Evolutionary conservation across 2,113 vertebrate species (phyloP), one percentile per base, ranked within the genome.

Genomic region (Protomyctophum bolini): DNA sequence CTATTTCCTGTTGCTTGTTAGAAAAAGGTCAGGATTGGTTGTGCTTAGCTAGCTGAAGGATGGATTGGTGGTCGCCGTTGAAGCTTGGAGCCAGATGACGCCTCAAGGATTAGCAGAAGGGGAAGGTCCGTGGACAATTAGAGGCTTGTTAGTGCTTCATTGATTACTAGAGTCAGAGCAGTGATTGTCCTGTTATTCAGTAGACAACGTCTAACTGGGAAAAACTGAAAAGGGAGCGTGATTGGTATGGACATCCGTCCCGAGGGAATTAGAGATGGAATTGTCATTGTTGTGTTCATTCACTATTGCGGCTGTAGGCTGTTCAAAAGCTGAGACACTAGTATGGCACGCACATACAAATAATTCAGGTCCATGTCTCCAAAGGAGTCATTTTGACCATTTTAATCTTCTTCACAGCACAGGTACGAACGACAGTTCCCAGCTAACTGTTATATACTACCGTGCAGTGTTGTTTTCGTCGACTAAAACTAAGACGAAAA

Each of bases 71-170:
- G 15, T 15, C 28, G 8, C 28, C 8, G 7, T 58, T 7, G 15
- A 21, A 8, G 29, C 57, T 12, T 49, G 7, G 10, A 63, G 14
- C 15, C 47, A 12, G 63, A 49, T 21, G n/a, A 49, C 29, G 15
- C 9, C 15, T 51, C 15, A 52, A 52, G 21, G 48, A 65, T 28
- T 8, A 12, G 48, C 11, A 28, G 10, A 7, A 9, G 49, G 51
- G 12, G 48, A 65, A 65, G 33, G 11, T 51, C 28, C 48, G 29
- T 12, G 50, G 52, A 6, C 48, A 65, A 66, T 55, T 66, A 55
- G 11, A 8, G 8, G 28, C 63, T 66, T 55, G 63, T 54, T 66
- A 54, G 50, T 11, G 29, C 51, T 66, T 15, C 63, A 41, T 33
- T 14, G 51, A 55, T 66, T 54, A 55, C 8, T 3, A 29, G 15